Conservation (phyloP, 2,113 vertebrate genomes). For the Ciconia boyciana region DNA sequence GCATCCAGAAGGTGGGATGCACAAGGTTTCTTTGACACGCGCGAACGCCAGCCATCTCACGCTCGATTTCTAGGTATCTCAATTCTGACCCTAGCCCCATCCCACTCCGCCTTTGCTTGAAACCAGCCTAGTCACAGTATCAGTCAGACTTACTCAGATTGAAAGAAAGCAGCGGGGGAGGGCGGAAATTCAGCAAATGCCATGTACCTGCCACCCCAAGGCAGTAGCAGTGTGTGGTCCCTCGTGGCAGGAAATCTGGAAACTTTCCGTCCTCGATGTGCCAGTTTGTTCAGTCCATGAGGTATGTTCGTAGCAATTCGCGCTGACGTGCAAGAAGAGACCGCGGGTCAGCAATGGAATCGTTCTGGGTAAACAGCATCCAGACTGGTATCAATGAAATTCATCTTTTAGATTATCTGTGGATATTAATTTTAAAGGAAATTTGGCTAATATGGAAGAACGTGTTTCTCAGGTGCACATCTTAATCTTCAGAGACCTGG, state of each 20-base stretch:
- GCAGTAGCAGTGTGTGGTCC: rapidly evolving
- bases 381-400: background rate
- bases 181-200: background rate
- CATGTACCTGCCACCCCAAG: background rate
- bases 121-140: background rate
- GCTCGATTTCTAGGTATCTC: background rate
- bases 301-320: background rate
- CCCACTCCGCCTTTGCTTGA: background rate
- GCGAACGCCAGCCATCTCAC: background rate
- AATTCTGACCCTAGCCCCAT: background rate
- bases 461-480: background rate
- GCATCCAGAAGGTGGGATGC: background rate
- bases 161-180: background rate
- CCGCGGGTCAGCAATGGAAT: background rate
- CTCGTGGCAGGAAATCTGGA: background rate
- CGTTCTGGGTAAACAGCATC: background rate
- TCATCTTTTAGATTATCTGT: rapidly evolving
- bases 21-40: background rate
- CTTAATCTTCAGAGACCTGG: background rate
- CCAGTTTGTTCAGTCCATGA: background rate
- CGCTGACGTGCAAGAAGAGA: background rate
- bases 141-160: background rate
- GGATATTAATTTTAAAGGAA: background rate
- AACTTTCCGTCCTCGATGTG: background rate
- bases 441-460: background rate